These are phyloP conservation scores for Pyrrhia umbra DNA, from an alignment of 2,888 invertebrate species.

Conservation along the genomic window DNA sequence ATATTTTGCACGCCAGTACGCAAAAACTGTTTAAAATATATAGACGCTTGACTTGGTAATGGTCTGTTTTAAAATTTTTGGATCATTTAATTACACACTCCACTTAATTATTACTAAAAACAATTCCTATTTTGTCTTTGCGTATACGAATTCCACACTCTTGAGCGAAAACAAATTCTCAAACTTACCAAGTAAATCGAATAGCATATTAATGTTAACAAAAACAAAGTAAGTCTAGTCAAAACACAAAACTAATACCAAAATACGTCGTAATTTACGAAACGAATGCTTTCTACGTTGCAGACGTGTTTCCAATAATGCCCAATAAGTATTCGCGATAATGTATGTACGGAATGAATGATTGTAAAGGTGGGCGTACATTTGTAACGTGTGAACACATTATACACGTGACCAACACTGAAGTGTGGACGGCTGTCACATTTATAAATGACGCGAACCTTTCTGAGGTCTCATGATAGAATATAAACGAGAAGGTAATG, in stretches of 20 bases:
- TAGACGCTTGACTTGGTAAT: too few species aligned
- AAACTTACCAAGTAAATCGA: too few species aligned
- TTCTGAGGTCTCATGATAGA: too few species aligned
- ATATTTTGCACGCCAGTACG: neutral
- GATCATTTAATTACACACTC: too few species aligned
- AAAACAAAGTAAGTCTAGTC: conserved; percentile 4
- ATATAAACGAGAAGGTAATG: neutral
- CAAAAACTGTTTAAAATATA: neutral
- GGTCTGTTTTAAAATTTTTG: too few species aligned
- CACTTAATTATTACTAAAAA: too few species aligned
- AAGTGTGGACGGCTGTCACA: neutral
- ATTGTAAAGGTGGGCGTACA: neutral
- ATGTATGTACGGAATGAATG: conserved; percentile 4
- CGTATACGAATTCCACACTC: too few species aligned
- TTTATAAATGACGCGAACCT: neutral
- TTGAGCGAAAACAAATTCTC: too few species aligned
- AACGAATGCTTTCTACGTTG: conserved; percentile 23
- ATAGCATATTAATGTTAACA: neutral
- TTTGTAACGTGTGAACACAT: neutral
- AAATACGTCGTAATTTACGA: conserved; percentile 18
- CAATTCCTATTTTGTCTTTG: too few species aligned
- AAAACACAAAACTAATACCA: conserved; percentile 17
- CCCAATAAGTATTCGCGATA: conserved; percentile 16
- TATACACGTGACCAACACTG: too few species aligned
- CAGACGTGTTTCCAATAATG: conserved; percentile 18